Evolutionary conservation across 2,113 vertebrate species (phyloP), one percentile per base, ranked within the genome.

Genomic region (Alouatta palliata): DNA sequence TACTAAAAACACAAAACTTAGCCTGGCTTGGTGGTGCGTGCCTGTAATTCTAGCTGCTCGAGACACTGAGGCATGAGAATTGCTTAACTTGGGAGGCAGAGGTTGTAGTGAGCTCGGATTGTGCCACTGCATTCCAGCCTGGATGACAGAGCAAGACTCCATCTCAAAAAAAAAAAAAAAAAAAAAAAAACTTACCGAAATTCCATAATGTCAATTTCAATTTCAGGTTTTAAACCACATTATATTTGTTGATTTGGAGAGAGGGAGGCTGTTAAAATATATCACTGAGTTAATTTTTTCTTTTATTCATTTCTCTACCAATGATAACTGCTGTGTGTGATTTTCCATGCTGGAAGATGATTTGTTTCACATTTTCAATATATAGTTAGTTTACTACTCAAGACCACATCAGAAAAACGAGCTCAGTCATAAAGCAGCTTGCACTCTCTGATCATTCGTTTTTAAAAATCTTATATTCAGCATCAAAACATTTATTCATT

Each of bases 351-450:
- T 96, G 95, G 92, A 98, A 96, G 94, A 97, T 93, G 85, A 98
- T 98, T 98, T 0, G 0, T 96, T 98, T 98, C 49, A 11, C 66
- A 97, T 98, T 97, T 96, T 94, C 87, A 91, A 96, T 98, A 97
- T 97, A 87, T 91, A 83, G 84, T 97, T 97, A 21, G 79, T 96
- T 98, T 93, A 93, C 94, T 97, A 96, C 61, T 98, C 97, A 97
- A 98, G 97, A 98, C 97, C 97, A 98, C 97, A 98, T 98, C 98
- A 98, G 91, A 98, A 97, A 95, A 93, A 91, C 90, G 95, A 98
- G 98, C 97, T 97, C 77, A 96, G 91, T 98, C 96, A 97, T 98
- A 98, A 98, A 98, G 47, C 79, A 91, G n/a, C 85, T 97, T 97
- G 84, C 93, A 64, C 58, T 98, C 95, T 98, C 96, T 98, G 98